phyloP scores from a whole-genome alignment of 2,113 vertebrate genomes.

The Mesocricetus auratus region DNA sequence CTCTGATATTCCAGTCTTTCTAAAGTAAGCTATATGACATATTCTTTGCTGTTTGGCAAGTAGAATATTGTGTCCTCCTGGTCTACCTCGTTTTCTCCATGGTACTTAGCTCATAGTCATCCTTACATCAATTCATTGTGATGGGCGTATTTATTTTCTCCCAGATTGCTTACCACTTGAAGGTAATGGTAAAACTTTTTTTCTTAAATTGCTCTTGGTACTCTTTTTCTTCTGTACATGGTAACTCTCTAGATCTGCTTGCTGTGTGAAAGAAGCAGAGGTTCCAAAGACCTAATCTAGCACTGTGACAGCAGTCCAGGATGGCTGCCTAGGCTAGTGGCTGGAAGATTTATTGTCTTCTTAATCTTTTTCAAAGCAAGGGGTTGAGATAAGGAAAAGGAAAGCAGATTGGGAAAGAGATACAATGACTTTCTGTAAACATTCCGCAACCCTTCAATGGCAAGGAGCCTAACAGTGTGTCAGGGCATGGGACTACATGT shows the following conservation, averaged over 20 bases:
- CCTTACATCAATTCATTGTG: background rate
- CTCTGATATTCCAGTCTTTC: background rate
- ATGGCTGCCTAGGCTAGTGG: background rate
- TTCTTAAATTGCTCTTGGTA: background rate
- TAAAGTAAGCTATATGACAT: constrained; percentile 12
- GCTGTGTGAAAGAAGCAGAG: background rate
- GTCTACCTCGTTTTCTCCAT: background rate
- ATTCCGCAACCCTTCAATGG: background rate
- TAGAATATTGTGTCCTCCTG: background rate
- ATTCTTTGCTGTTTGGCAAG: background rate
- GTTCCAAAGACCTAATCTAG: background rate
- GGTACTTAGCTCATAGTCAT: background rate
- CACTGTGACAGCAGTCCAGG: background rate
- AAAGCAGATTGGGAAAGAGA: constrained; percentile 58
- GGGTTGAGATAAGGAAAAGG: constrained; percentile 44
- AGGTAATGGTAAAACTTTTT: background rate
- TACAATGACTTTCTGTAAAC: constrained; percentile 38
- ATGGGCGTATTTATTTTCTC: background rate
- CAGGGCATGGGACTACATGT: background rate
- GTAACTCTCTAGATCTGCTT: background rate
- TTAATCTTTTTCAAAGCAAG: constrained; percentile 36
- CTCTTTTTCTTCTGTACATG: background rate
- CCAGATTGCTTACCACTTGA: constrained; percentile 26
- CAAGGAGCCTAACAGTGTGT: background rate
- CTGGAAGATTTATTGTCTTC: background rate